Conservation (phyloP, 2,888 invertebrate species). For the Drosophila pegasa region DNA sequence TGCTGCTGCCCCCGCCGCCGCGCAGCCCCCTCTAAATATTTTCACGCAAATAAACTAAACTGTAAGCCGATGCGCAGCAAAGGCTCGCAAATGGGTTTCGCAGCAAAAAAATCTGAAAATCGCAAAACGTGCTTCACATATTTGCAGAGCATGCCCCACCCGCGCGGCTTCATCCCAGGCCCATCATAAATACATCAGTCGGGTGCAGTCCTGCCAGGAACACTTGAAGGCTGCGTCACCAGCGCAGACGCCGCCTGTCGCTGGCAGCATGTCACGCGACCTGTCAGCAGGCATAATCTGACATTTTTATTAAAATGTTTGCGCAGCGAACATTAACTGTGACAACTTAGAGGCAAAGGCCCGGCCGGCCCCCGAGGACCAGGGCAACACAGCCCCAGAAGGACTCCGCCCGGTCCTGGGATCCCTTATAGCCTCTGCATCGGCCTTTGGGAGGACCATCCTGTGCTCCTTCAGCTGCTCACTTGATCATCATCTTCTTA, state of each 20-base stretch:
- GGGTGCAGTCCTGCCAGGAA: slow-evolving; percentile 47
- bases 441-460: background rate
- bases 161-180: slow-evolving; percentile 23
- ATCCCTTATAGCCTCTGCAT: background rate
- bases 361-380: slow-evolving; percentile 26
- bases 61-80: slow-evolving; percentile 59
- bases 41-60: slow-evolving; percentile 79
- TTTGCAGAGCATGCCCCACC: slow-evolving; percentile 26
- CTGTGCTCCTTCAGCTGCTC: slow-evolving; percentile 42
- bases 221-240: slow-evolving; percentile 60
- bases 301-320: slow-evolving; percentile 83
- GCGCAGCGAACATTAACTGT: slow-evolving; percentile 63
- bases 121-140: slow-evolving; percentile 81
- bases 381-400: background rate
- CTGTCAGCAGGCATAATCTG: slow-evolving; percentile 77
- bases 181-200: slow-evolving; percentile 77
- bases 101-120: slow-evolving; percentile 62
- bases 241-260: slow-evolving; percentile 61
- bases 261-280: slow-evolving; percentile 81
- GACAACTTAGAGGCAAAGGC: slow-evolving; percentile 56
- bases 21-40: slow-evolving; percentile 73
- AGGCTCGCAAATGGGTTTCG: slow-evolving; percentile 69
- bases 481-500: slow-evolving; percentile 60
- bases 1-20: slow-evolving; percentile 24
- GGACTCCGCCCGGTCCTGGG: background rate